These are phyloP conservation scores for Leucophora obtusa DNA, from an alignment of 2,888 invertebrate genomes.

Conservation along the genomic window DNA sequence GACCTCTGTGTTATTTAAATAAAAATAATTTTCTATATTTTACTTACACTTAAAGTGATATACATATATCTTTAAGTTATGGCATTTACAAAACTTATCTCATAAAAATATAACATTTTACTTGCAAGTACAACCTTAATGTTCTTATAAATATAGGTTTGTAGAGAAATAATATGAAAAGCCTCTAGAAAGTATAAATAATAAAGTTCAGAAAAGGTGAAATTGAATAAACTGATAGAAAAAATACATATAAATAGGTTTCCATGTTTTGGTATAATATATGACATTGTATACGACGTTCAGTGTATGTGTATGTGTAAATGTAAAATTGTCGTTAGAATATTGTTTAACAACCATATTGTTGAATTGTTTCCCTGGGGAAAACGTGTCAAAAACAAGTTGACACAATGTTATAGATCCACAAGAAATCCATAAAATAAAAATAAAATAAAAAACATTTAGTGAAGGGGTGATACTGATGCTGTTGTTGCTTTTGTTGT, in stretches of 20 bases:
- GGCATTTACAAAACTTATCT: too few relatives aligned
- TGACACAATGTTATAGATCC: constrained; percentile 59
- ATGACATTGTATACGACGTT: background rate
- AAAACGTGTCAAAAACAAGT: constrained; percentile 59
- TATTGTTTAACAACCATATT: constrained; percentile 47
- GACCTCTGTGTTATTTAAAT: too few relatives aligned
- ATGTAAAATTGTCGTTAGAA: background rate
- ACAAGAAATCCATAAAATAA: constrained; percentile 35
- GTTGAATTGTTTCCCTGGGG: constrained; percentile 60
- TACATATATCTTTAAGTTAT: too few relatives aligned
- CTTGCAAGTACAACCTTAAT: background rate
- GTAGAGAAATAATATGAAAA: constrained; percentile 1
- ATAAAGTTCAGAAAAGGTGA: constrained; percentile 50
- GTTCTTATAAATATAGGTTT: background rate
- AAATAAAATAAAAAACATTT: constrained; percentile 9
- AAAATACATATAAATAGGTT: constrained; percentile 28
- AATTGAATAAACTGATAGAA: constrained; percentile 58
- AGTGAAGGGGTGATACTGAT: background rate
- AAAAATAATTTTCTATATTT: too few relatives aligned
- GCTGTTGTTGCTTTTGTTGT: constrained; percentile 29
- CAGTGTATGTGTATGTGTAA: constrained; percentile 16
- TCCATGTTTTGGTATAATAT: constrained; percentile 13
- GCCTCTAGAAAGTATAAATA: constrained; percentile 52
- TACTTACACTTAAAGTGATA: too few relatives aligned
- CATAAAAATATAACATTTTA: too few relatives aligned